Base-by-base conservation (phyloP, 2,888 invertebrate genomes). In the Eupithecia inturbata region DNA sequence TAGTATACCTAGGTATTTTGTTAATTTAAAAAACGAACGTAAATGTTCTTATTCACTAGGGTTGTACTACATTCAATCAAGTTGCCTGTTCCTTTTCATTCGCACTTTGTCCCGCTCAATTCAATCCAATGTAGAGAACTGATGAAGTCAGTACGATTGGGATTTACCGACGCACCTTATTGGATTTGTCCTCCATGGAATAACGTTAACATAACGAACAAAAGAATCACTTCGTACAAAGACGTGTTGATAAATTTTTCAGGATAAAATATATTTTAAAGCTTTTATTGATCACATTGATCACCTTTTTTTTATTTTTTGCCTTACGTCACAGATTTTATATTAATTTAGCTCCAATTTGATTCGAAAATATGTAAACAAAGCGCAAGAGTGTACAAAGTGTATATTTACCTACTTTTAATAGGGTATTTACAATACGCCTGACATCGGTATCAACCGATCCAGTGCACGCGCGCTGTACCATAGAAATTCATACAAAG, bases 81-180 rank as follows among this genome's bases (percentile, higher is more conserved):
- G 39, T 70, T 64, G 57, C 62, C n/a, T 28, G 64, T 67, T 66
- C 67, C 64, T 16, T 66, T 68, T 75, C 70, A 71, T 68, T 72
- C 60, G 60, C 70, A 70, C 69, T 69, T 71, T 70, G 63, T 70
- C 53, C 19, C 31, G 69, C 33, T 68, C 70, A 31, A 72, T 67
- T 57, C 72, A 82, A 84, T 84, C 80, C 80, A 77, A 79, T 83
- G 83, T 81, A 78, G 79, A 80, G 80, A 73, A 76, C 87, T 86
- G 87, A 89, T 87, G 85, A 87, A 86, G 83, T 84, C 81, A 78
- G 81, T 79, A 83, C 86, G 85, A 90, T 89, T 88, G 89, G 89
- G 88, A 89, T 90, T 89, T 89, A 90, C 85, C 81, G 83, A 74
- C 79, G 80, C 80, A 80, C 83, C 79, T 85, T 87, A 90, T 90